Evolutionary conservation across 2,797 vertebrate genomes (phyloP), one percentile per base, ranked within the genome.

Genomic region (Eulemur mongoz): DNA sequence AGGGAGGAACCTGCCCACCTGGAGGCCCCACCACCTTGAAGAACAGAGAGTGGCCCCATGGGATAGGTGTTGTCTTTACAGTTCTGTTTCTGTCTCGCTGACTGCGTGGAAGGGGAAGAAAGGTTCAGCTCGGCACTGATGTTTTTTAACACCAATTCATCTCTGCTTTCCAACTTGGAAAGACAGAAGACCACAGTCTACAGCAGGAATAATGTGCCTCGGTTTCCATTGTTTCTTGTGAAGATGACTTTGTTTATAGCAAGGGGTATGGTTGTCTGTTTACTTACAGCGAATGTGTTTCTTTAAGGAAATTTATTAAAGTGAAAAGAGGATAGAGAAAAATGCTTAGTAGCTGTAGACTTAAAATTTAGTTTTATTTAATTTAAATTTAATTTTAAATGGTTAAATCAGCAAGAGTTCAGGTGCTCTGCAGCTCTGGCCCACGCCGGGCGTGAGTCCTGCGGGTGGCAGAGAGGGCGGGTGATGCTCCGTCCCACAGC

Each of bases 391-490:
- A 7, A 38, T 54, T 83, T 70, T 25, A 65, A 72, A 48, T 11
- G 13, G 48, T 72, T 35, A 57, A 27, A 54, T 40, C 48, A 45
- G 38, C 17, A 22, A 2, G 50, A 25, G 40, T 0, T 52, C 5
- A 27, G 78, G 52, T 0, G 4, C 12, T 35, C 11, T 7, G 38
- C 25, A 1, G 17, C 54, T 17, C 32, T 1, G 57, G 52, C 22
- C 30, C 32, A 48, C 0, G 2, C 7, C n/a, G 2, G 12, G 35
- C 2, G 1, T 2, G 50, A 1, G 1, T 23, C 30, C 40, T 0
- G 0, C 0, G 0, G 38, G 45, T 1, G 0, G 9, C 0, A 0
- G 2, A 65, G 50, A 10, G 57, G 23, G 5, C 0, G 0, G 32
- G 45, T 7, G 61, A 1, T 0, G 13, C 4, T 17, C 11, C 0